Evolutionary conservation across 1,140 invertebrate species (phyloP).

Genomic region (Anastatus disparis): DNA sequence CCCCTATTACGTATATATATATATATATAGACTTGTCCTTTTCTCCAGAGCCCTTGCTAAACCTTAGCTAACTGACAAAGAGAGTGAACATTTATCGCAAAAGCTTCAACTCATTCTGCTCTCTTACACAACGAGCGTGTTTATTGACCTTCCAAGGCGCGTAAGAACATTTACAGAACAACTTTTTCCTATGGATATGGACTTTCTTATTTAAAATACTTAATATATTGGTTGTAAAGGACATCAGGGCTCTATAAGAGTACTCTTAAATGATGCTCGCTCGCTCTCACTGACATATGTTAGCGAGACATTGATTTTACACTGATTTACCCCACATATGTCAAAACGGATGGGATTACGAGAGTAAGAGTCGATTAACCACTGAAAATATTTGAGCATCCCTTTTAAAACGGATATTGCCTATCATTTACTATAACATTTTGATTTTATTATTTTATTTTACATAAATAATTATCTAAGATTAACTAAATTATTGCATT

Average conservation of each 20-base stretch:
- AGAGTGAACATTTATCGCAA: constrained; percentile 40
- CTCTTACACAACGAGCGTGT: constrained; percentile 7
- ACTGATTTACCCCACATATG: constrained; percentile 53
- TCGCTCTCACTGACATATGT: constrained; percentile 50
- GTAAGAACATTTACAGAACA: constrained; percentile 21
- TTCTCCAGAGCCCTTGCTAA: neutral
- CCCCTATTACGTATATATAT: too few species aligned
- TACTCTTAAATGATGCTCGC: neutral
- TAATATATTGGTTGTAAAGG: too few species aligned
- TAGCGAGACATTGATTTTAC: constrained; percentile 58
- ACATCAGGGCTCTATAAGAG: too few species aligned
- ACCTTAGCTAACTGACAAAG: constrained; percentile 20
- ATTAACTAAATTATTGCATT: too few species aligned
- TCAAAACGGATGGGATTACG: neutral
- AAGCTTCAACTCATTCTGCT: constrained; percentile 38
- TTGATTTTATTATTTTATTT: too few species aligned
- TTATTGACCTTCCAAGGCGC: constrained; percentile 38
- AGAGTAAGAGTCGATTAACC: neutral
- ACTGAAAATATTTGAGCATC: too few species aligned
- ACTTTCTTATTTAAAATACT: too few species aligned
- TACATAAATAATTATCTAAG: too few species aligned
- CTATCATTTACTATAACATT: too few species aligned
- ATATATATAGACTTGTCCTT: too few species aligned
- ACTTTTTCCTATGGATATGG: neutral
- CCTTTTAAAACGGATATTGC: too few species aligned